Base-by-base conservation (phyloP, 2,113 vertebrate genomes). In the Ameiurus melas region DNA sequence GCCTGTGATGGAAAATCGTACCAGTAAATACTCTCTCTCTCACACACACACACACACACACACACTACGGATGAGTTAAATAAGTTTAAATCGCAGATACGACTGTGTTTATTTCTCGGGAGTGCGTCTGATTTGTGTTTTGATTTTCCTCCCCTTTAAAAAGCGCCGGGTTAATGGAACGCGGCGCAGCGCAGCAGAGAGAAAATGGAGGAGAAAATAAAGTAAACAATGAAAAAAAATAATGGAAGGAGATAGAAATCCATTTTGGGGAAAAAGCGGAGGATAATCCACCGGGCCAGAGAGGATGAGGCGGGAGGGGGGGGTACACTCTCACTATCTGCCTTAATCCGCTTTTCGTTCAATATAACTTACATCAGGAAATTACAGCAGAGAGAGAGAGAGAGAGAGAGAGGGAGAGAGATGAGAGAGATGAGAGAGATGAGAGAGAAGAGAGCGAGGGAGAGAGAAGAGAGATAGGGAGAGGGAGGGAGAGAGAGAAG, bases 281-380 rank as follows among this genome's bases (percentile, higher is more conserved):
- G 92, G 92, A 93, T 94, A 94, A 95, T 95, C 93, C 93, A 92
- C n/a, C 10, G 33, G 53, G 7, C 55, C 92, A 94, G 92, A 86
- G 93, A 90, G 92, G 92, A 91, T 91, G 91, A 92, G 47, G 47
- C 92, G 93, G 90, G 86, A 90, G 86, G 90, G 90, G 92, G 94
- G 92, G 1, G 7, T 39, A 36, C 16, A 25, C 80, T 57, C 20
- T 80, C n/a, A 57, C n/a, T 30, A 57, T 94, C 94, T 92, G 90
- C 87, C 84, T 86, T 92, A 94, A 92, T 94, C 92, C 92, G 93
- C 93, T 94, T 94, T 92, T 93, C 92, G 93, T 94, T 94, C 93
- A 91, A 90, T 93, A 94, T 94, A 93, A 87, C 92, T 93, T 92
- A 93, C 91, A 94, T 95, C 92, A 92, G 92, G 93, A 94, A 94